Conservation (phyloP, 2,113 vertebrate species). For the Synchiropus splendidus region DNA sequence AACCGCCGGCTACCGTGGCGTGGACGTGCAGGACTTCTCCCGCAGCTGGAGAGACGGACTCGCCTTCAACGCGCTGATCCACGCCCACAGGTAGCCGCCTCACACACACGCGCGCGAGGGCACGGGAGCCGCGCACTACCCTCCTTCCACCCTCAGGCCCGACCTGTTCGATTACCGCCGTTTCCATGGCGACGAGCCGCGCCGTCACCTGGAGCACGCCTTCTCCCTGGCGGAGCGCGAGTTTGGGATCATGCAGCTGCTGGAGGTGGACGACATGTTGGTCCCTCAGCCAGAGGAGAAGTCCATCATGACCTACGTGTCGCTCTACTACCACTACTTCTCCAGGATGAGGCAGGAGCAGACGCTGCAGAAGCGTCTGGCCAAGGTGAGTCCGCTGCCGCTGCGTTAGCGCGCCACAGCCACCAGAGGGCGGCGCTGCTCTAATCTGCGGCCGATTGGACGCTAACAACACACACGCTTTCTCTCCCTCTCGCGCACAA, state of each 20-base stretch:
- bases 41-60: conserved; percentile 82
- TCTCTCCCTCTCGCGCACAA: too few relatives aligned
- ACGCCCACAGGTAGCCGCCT: conserved; percentile 73
- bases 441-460: too few relatives aligned
- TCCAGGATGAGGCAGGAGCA: conserved; percentile 76
- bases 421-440: neutral
- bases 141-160: conserved; percentile 59
- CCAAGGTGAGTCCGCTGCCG: conserved; percentile 60
- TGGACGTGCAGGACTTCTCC: conserved; percentile 80
- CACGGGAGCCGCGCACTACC: conserved; percentile 71
- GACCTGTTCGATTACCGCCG: conserved; percentile 77
- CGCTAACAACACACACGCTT: too few relatives aligned
- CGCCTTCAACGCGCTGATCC: conserved; percentile 83
- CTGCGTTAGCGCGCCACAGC: too few relatives aligned
- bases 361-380: conserved; percentile 75
- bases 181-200: conserved; percentile 53
- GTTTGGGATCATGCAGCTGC: conserved; percentile 77
- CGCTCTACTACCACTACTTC: conserved; percentile 85
- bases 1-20: conserved; percentile 72
- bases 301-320: conserved; percentile 89
- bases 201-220: conserved; percentile 71
- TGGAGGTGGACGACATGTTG: conserved; percentile 80
- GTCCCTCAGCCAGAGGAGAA: conserved; percentile 75
- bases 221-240: conserved; percentile 73
- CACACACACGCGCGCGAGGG: conserved; percentile 7